Conservation (phyloP, 2,888 invertebrate species). For the Ferdinandea cuprea region DNA sequence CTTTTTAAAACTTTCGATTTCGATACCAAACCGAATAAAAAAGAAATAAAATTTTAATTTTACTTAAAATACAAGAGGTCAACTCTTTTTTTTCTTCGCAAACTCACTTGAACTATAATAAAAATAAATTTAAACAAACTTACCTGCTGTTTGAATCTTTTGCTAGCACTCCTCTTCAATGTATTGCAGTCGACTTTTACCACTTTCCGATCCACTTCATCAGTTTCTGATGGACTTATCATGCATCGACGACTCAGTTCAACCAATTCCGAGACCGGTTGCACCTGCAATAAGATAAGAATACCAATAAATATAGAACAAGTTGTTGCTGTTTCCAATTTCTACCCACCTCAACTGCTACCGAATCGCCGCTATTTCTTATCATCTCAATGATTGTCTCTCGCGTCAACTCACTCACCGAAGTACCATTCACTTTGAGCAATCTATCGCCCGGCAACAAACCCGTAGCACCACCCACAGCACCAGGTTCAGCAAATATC, state of each 20-base stretch:
- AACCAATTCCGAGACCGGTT: constrained; percentile 95
- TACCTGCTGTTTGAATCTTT: constrained; percentile 87
- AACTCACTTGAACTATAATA: neutral
- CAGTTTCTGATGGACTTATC: constrained; percentile 75
- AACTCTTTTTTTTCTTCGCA: too few relatives aligned
- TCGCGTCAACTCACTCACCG: constrained; percentile 92
- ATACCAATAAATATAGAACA: constrained; percentile 16
- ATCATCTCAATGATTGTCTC: constrained; percentile 97
- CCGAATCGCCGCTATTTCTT: constrained; percentile 91
- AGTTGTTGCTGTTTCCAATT: neutral
- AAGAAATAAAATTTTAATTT: too few relatives aligned
- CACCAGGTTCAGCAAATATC: constrained; percentile 95
- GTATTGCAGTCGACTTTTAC: constrained; percentile 86
- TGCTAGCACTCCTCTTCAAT: constrained; percentile 91
- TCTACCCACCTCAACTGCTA: constrained; percentile 90
- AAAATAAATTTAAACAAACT: constrained; percentile 47
- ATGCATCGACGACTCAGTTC: constrained; percentile 92
- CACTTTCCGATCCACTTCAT: constrained; percentile 80
- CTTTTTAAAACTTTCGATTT: too few relatives aligned
- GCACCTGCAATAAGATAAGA: constrained; percentile 87
- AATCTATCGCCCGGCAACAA: constrained; percentile 97
- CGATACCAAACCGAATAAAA: too few relatives aligned
- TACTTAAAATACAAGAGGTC: too few relatives aligned
- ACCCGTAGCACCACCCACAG: constrained; percentile 90
- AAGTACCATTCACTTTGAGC: constrained; percentile 93